Percentiles rank a stretch among this genome's conserved stretches.
phyloP scores from a whole-genome alignment of 92 coral and sea anemone species.

The Bergia puertoricense region DNA sequence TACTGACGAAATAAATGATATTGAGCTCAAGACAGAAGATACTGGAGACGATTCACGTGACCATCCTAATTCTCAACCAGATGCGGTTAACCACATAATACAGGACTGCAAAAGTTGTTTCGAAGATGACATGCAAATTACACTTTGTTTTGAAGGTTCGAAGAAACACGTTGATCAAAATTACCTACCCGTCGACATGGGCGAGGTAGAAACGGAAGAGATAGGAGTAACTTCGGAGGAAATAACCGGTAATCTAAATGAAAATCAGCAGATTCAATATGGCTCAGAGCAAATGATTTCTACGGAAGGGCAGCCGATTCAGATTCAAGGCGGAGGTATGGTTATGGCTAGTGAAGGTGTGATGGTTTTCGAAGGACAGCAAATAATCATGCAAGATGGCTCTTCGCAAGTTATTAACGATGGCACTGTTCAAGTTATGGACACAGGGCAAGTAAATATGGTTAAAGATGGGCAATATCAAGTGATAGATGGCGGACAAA shows the following conservation, averaged over 20 bases:
- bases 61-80: slow-evolving; percentile 2
- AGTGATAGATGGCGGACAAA: background rate
- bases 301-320: slow-evolving; percentile 16
- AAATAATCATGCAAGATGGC: background rate
- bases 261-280: background rate
- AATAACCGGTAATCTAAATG: background rate
- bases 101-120: slow-evolving; percentile 2
- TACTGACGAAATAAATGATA: background rate
- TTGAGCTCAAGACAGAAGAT: background rate
- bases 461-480: background rate
- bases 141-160: slow-evolving; percentile 8
- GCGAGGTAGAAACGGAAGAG: slow-evolving; percentile 27
- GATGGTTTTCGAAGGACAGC: slow-evolving; percentile 6
- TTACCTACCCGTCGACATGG: slow-evolving; percentile 5
- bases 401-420: background rate
- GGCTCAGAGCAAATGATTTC: background rate
- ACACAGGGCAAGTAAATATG: background rate
- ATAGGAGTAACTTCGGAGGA: slow-evolving; percentile 14
- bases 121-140: slow-evolving; percentile 33
- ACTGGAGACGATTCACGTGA: background rate
- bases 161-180: background rate
- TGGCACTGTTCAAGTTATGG: background rate
- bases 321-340: background rate
- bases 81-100: slow-evolving; percentile 42
- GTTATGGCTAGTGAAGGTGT: background rate